A percentile compares a stretch with the other conserved stretches of the same genome.
phyloP scores from a whole-genome alignment of 2,888 invertebrate species.

The Cetonia aurata region DNA sequence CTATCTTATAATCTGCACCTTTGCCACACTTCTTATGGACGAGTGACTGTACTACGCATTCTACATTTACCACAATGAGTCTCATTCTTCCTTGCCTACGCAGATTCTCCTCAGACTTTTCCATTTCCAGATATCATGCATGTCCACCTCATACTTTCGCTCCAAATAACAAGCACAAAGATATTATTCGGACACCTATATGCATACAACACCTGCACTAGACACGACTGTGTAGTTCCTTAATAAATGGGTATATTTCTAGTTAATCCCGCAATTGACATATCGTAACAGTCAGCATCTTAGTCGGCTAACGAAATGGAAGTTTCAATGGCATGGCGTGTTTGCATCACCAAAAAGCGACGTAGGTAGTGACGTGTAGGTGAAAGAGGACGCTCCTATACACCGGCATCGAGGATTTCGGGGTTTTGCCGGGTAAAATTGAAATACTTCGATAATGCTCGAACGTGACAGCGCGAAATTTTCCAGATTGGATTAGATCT shows the following conservation, averaged over 20 bases:
- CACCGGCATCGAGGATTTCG: constrained; percentile 4
- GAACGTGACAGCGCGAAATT: constrained; percentile 15
- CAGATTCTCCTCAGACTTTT: too few species aligned
- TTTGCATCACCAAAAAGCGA: not conserved
- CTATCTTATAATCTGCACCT: too few species aligned
- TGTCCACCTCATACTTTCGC: too few species aligned
- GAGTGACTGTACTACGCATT: too few species aligned
- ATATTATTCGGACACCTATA: too few species aligned
- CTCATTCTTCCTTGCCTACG: too few species aligned
- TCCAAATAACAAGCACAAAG: too few species aligned
- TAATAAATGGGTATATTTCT: constrained; percentile 31
- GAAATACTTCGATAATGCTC: constrained; percentile 32
- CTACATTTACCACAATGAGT: too few species aligned
- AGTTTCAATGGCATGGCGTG: not conserved
- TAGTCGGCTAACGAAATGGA: not conserved
- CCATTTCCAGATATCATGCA: too few species aligned
- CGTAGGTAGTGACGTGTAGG: not conserved
- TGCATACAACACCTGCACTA: too few species aligned
- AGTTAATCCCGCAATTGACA: constrained; percentile 37
- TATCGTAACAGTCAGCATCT: constrained; percentile 13
- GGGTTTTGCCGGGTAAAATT: constrained; percentile 23
- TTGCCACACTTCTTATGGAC: too few species aligned
- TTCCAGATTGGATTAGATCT: constrained; percentile 10
- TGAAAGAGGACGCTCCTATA: not conserved
- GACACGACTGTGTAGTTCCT: too few species aligned